A percentile compares a stretch with the other conserved stretches of the same genome.
phyloP scores from a whole-genome alignment of 2,888 invertebrate genomes.

The Ashinkailepas kermadecensis region DNA sequence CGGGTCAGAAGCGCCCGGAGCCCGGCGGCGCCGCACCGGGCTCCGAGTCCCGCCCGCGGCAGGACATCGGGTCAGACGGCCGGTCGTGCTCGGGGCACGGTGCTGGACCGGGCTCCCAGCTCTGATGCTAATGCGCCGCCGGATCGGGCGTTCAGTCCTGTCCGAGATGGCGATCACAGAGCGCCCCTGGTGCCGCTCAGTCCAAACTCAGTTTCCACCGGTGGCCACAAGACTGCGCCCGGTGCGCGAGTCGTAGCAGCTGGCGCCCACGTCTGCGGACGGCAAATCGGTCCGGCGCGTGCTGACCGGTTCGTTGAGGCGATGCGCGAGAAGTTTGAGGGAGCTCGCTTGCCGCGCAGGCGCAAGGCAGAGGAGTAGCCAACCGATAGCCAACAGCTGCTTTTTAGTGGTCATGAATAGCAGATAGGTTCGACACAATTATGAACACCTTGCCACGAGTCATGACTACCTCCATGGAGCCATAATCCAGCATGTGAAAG shows the following conservation, averaged over 20 bases:
- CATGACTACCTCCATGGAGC: neutral
- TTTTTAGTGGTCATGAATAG: neutral
- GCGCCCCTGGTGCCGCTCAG: no score
- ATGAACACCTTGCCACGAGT: neutral
- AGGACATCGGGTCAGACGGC: neutral
- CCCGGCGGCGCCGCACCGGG: neutral
- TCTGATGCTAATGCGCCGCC: neutral
- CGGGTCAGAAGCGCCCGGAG: neutral
- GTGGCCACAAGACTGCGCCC: neutral
- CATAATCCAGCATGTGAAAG: neutral
- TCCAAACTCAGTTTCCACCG: neutral
- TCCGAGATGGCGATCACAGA: neutral
- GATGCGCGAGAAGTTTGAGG: constrained; percentile 7
- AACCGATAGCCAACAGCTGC: neutral
- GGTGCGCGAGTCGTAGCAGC: neutral
- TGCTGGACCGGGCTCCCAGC: no score
- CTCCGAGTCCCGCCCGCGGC: neutral
- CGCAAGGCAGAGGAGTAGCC: neutral
- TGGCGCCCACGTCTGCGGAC: constrained; percentile 1
- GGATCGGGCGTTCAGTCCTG: neutral
- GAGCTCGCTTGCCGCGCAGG: neutral
- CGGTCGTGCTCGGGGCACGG: no score
- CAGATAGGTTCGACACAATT: neutral
- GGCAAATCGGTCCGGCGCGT: neutral
- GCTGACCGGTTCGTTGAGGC: neutral